A percentile compares a stretch with the other conserved stretches of the same genome.
These are phyloP conservation scores for Lordiphosa andalusiaca DNA, from an alignment of 2,888 invertebrate genomes.

Conservation along the genomic window DNA sequence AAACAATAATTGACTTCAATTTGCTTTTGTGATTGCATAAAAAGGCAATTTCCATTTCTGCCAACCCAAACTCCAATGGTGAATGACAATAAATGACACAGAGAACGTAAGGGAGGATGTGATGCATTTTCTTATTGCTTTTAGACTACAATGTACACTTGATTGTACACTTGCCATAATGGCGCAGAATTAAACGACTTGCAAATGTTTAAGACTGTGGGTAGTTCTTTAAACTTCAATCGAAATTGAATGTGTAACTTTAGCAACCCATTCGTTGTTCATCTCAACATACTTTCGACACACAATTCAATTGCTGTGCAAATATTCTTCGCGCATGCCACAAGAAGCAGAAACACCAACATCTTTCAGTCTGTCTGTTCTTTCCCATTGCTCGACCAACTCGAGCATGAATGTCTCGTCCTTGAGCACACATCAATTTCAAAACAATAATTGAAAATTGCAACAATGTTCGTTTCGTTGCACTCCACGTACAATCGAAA, in stretches of 20 bases:
- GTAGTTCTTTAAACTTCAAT: constrained; percentile 1
- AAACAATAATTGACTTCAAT: constrained; percentile 76
- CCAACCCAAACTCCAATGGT: constrained; percentile 41
- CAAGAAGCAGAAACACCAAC: constrained; percentile 10
- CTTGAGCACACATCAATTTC: constrained; percentile 53
- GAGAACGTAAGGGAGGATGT: background rate
- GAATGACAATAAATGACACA: constrained; percentile 28
- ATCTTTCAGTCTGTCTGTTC: background rate
- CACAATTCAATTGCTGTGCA: constrained; percentile 48
- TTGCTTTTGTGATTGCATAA: constrained; percentile 44
- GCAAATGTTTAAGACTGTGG: no score
- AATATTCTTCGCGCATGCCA: constrained; percentile 49
- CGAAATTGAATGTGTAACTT: no score
- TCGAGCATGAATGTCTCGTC: constrained; percentile 43
- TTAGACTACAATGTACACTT: no score
- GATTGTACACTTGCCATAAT: no score
- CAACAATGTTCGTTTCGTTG: constrained; percentile 40
- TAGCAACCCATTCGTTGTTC: background rate
- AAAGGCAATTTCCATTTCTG: constrained; percentile 67
- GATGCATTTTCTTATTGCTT: no score
- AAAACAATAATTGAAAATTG: constrained; percentile 73
- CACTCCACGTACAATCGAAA: constrained; percentile 46
- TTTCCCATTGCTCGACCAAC: background rate
- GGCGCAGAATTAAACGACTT: no score
- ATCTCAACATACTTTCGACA: constrained; percentile 41